Evolutionary conservation across 2,113 vertebrate genomes (phyloP), one percentile per base, ranked within the genome.

Genomic region (Psettodes erumei): DNA sequence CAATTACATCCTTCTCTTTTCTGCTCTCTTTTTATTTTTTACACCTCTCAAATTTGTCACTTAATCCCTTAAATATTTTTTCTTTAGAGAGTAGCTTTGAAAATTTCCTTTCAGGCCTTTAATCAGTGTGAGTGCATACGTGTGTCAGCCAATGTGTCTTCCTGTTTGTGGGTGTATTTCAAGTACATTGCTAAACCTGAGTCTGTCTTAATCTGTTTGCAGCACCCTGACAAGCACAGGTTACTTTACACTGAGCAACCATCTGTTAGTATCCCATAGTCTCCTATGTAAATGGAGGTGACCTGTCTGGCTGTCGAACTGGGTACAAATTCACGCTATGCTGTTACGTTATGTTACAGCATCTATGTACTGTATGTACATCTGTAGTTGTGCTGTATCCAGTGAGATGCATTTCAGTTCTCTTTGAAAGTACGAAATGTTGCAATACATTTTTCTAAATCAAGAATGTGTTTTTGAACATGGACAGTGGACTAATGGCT

Each of bases 221-320:
- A 50, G 53, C 28, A 28, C 33, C 37, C 62, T 73, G 70, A 78
- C 32, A 65, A 50, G 37, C 72, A 69, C 42, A 80, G 18, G 77
- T 77, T 62, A 67, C 58, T 66, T 63, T 58, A 68, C 69, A 61
- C 47, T n/a, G 45, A 70, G 28, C 58, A 47, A 55, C 83, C 79
- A 79, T 89, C 76, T 87, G 85, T 79, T 76, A 51, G 67, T 73
- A 33, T 72, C 58, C 30, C 10, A 13, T 53, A 58, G 51, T 64
- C 58, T 38, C 11, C 21, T 50, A 19, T 35, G 59, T 37, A n/a
- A n/a, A 35, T 38, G 23, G 38, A 71, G 40, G 38, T 19, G 50
- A 54, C 40, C 33, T 71, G 58, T 65, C 75, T 69, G 33, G 10
- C 47, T 75, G n/a, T 0, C 5, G 54, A 21, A 21, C 67, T 35